Percentiles rank a stretch among this genome's conserved stretches.
These are phyloP conservation scores for Astropecten irregularis DNA, from an alignment of 53 echinoderm and acorn worm genomes.

Conservation along the genomic window DNA sequence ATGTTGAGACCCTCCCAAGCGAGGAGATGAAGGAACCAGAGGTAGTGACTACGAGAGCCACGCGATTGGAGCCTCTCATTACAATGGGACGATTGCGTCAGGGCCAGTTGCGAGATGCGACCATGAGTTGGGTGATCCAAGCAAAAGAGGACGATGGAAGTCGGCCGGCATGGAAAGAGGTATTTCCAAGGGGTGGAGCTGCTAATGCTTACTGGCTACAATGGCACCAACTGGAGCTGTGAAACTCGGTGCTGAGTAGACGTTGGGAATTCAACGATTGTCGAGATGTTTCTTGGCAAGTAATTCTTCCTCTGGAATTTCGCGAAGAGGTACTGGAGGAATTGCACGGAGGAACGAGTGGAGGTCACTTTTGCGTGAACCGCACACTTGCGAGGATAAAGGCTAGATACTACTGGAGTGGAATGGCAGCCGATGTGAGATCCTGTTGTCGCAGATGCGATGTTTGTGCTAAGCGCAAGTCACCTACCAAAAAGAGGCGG, in stretches of 20 bases:
- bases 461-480: slow-evolving; percentile 8
- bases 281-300: not conserved
- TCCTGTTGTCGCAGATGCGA: not conserved
- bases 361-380: slow-evolving; percentile 1
- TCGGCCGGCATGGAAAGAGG: too few species aligned
- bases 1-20: too few species aligned
- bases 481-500: slow-evolving; percentile 9
- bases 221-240: too few species aligned
- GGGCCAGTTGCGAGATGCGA: too few species aligned
- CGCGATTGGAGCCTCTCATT: too few species aligned
- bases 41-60: too few species aligned
- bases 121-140: too few species aligned
- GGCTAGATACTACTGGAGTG: not conserved
- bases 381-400: slow-evolving; percentile 4
- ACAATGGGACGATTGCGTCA: too few species aligned
- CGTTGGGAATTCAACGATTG: not conserved
- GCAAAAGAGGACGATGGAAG: too few species aligned
- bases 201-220: too few species aligned
- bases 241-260: not conserved
- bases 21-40: too few species aligned
- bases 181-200: too few species aligned
- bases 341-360: slow-evolving; percentile 3
- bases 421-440: not conserved
- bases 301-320: not conserved
- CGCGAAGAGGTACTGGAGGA: not conserved